Evolutionary conservation across 2,113 vertebrate species (phyloP), one percentile per base, ranked within the genome.

Genomic region (Cariama cristata): DNA sequence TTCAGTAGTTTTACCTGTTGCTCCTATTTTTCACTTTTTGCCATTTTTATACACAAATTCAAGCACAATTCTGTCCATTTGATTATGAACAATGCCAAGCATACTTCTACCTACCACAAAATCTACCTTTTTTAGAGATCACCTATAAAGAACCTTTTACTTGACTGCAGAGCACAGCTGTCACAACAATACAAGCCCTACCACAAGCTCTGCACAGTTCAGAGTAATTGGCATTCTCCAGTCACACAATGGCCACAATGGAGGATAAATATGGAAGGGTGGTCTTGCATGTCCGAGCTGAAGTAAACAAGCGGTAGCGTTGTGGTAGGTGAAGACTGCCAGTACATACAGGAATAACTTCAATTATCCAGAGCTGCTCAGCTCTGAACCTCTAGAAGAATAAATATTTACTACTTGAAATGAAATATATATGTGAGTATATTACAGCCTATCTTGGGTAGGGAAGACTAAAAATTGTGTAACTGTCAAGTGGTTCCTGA

Each of bases 361-460:
- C 17, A 66, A 45, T 88, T 84, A 82, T 86, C 33, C 33, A 35
- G 45, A 42, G 28, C n/a, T 90, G 47, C 68, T 84, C 44, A 76
- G 69, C 63, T 86, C 69, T 66, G 68, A 50, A 42, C 30, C 44
- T 73, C 60, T 64, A n/a, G 30, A 68, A 89, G 40, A n/a, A 82
- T 64, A 96, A 94, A 93, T 94, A 92, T 92, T 95, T 95, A 40
- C 44, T 55, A 38, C 4, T 52, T 40, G 21, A 77, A 83, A 67
- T 88, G 42, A 76, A 80, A 95, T 44, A 28, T 27, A 3, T 50
- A 11, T 59, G n/a, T 86, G 40, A 84, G 71, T 80, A 93, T 88
- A 71, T 86, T 80, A 49, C 20, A 68, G n/a, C 52, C 64, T 92
- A 16, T 80, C 18, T 66, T 49, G 63, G 33, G 28, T 11, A 73